Percentiles rank a stretch among this genome's conserved stretches.
These are phyloP conservation scores for Ceratina australensis DNA, from an alignment of 1,140 invertebrate species.

Conservation along the genomic window DNA sequence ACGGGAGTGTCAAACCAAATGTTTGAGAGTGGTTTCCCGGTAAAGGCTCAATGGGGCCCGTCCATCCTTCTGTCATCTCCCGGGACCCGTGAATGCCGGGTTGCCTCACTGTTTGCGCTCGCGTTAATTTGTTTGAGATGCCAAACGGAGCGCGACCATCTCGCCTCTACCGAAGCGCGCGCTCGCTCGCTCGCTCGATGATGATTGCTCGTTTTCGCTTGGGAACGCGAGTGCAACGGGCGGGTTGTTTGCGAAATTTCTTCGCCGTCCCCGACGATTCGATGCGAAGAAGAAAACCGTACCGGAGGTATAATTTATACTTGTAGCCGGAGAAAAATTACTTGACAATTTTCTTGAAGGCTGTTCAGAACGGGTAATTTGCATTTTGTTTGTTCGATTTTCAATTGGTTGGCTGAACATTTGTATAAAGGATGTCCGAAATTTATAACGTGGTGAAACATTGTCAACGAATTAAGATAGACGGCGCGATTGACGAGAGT, in stretches of 20 bases:
- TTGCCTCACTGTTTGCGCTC: slow-evolving; percentile 35
- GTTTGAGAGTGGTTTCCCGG: slow-evolving; percentile 38
- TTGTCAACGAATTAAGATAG: too few species aligned
- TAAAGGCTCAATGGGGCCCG: slow-evolving; percentile 33
- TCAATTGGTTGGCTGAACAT: too few species aligned
- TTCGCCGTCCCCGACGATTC: neutral
- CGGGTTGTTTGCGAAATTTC: slow-evolving; percentile 23
- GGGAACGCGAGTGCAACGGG: neutral
- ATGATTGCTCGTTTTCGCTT: neutral
- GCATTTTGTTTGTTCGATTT: too few species aligned
- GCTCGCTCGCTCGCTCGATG: neutral
- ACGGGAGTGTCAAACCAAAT: slow-evolving; percentile 38
- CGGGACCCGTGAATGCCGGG: slow-evolving; percentile 7
- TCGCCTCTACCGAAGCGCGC: too few species aligned
- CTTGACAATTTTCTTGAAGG: too few species aligned
- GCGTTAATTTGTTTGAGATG: slow-evolving; percentile 37
- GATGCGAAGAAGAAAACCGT: too few species aligned
- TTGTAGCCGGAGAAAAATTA: too few species aligned
- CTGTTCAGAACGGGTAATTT: too few species aligned
- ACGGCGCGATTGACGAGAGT: too few species aligned
- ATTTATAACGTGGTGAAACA: too few species aligned
- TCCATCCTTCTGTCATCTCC: slow-evolving; percentile 34
- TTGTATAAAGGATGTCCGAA: too few species aligned
- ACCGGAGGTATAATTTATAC: too few species aligned
- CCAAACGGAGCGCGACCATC: neutral